These are phyloP conservation scores for Hafferia zeledoni DNA, from an alignment of 2,797 vertebrate species.

Conservation along the genomic window DNA sequence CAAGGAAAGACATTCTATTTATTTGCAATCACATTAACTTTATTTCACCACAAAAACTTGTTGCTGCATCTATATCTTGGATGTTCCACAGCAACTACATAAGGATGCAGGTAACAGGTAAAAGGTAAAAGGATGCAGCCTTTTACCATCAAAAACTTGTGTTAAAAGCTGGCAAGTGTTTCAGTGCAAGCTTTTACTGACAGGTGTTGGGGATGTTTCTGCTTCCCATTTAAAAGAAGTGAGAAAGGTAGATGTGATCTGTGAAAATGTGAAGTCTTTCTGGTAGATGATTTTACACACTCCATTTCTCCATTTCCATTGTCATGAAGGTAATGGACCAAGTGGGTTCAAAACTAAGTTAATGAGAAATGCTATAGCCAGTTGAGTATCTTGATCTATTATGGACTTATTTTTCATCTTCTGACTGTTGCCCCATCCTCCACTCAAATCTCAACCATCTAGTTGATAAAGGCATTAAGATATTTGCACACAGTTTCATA, in stretches of 20 bases:
- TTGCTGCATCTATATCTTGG: neutral
- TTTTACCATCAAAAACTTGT: neutral
- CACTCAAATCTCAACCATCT: neutral
- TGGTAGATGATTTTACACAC: neutral
- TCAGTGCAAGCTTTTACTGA: neutral
- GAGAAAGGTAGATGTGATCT: neutral
- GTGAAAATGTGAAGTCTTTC: neutral
- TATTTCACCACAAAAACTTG: neutral
- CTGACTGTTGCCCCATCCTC: neutral
- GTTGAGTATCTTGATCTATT: neutral
- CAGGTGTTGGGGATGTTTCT: neutral
- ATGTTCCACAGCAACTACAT: neutral
- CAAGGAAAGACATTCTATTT: neutral
- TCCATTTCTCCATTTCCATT: fast-evolving
- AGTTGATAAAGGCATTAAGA: neutral
- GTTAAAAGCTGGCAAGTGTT: neutral
- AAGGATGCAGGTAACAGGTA: neutral
- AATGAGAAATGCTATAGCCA: neutral
- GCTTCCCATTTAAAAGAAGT: neutral
- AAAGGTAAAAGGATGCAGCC: neutral
- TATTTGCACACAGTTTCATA: neutral
- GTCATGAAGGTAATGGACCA: neutral
- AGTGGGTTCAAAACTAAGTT: neutral
- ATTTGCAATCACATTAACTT: neutral
- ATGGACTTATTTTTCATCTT: neutral